These are phyloP conservation scores for Pasiphila rectangulata DNA, from an alignment of 2,888 invertebrate species.

Conservation along the genomic window DNA sequence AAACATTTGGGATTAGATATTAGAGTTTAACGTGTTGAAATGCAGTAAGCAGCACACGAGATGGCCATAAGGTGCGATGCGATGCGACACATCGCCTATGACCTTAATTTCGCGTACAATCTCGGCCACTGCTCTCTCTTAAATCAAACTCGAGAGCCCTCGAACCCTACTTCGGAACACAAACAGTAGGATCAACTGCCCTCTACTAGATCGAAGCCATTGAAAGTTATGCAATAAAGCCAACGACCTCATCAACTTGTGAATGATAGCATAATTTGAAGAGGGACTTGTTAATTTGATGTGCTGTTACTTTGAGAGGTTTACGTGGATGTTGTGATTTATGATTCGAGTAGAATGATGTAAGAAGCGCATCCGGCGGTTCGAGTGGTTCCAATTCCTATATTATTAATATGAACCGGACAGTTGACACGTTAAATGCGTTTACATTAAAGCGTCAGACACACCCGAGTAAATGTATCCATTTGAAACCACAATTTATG, in stretches of 20 bases:
- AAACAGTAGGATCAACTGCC: constrained; percentile 57
- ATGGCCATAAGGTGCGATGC: constrained; percentile 36
- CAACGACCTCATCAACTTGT: constrained; percentile 61
- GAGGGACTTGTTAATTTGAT: constrained; percentile 45
- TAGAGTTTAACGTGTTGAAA: constrained; percentile 22
- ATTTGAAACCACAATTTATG: constrained; percentile 65
- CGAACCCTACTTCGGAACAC: constrained; percentile 68
- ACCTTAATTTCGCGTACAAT: constrained; percentile 70
- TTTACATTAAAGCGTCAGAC: constrained; percentile 33
- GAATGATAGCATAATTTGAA: constrained; percentile 52
- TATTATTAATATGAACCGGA: constrained; percentile 10
- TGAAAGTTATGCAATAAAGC: constrained; percentile 65
- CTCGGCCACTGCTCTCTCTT: constrained; percentile 77
- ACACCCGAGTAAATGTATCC: constrained; percentile 44
- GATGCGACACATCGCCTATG: constrained; percentile 61
- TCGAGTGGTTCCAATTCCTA: constrained; percentile 17
- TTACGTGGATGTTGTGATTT: constrained; percentile 41
- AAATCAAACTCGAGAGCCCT: constrained; percentile 77
- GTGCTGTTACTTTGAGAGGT: constrained; percentile 46
- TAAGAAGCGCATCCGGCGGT: constrained; percentile 26
- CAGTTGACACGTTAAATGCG: constrained; percentile 21
- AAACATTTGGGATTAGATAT: constrained; percentile 5
- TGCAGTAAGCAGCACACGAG: constrained; percentile 25
- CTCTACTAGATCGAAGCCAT: constrained; percentile 48
- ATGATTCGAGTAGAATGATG: constrained; percentile 32